Base-by-base conservation (phyloP, 2,888 invertebrate species). In the Parasteatoda lunata region DNA sequence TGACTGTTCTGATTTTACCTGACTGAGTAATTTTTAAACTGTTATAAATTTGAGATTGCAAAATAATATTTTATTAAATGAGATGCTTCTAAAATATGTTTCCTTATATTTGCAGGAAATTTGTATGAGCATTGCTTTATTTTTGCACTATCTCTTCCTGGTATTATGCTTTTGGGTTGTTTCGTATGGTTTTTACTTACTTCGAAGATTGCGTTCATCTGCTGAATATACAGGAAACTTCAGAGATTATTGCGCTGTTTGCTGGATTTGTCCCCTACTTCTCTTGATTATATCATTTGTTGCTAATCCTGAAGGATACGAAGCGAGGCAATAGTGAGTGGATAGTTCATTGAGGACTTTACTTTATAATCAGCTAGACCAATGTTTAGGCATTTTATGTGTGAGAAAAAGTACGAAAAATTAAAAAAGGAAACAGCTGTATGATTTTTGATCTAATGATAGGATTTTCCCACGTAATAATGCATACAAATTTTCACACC, bases 151-250 rank as follows among this genome's bases (percentile, higher is more conserved):
- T 91, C 93, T 95, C 0, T 95, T 95, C 91, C 93, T 95, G 73
- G 94, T 94, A 11, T 94, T 95, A 84, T 94, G 95, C 0, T 94
- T 94, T 91, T 95, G 95, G 95, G 94, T 95, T 89, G 94, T 95
- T 73, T 93, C 94, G 3, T 93, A 95, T 89, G 94, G 94, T 13
- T 94, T 94, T 90, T 94, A 90, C 77, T 72, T 90, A 11, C 89
- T 90, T 15, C 82, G 88, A 64, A 77, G 89, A 13, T 84, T 90
- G n/a, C 87, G 89, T 51, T 94, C 94, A 94, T 90, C 94, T 94
- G 90, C 91, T 94, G 49, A 91, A 94, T 77, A 94, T 94, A 0
- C 95, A 95, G 92, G 93, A 94, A 13, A 93, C 94, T 9, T 95
- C 95, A 0, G 94, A 94, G 64, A 92, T 94, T 90, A 88, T 77